Conservation (phyloP, 2,888 invertebrate genomes). For the Cataglyphis cursor region DNA sequence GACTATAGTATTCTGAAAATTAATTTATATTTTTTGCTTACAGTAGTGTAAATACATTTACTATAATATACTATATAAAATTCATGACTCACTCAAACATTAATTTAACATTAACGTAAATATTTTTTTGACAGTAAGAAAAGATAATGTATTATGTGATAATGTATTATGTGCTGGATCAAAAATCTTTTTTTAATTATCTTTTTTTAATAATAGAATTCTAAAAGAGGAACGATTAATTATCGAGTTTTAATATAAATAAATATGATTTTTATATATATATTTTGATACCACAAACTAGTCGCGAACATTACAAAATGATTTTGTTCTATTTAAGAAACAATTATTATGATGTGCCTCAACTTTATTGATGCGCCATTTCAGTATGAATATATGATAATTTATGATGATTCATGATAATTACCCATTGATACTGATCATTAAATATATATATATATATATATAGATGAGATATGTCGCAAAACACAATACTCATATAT, state of each 20-base stretch:
- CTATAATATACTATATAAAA: neutral
- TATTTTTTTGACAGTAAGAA: conserved; percentile 1
- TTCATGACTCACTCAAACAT: neutral
- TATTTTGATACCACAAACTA: conserved; percentile 33
- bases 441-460: neutral
- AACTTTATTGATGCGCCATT: neutral
- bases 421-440: neutral
- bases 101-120: neutral
- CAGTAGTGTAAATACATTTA: conserved; percentile 23
- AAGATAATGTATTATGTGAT: neutral
- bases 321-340: conserved; percentile 25
- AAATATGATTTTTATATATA: neutral
- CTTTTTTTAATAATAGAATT: neutral
- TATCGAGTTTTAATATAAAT: neutral
- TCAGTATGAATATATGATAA: conserved; percentile 2
- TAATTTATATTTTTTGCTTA: conserved; percentile 29
- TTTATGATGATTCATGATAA: neutral
- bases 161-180: neutral
- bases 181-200: neutral
- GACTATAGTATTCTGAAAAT: conserved; percentile 3
- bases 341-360: neutral
- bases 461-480: neutral
- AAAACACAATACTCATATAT: neutral
- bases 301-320: conserved; percentile 10
- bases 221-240: neutral